Evolutionary conservation across 2,113 vertebrate genomes (phyloP), one percentile per base, ranked within the genome.

Genomic region (Ochotona princeps): DNA sequence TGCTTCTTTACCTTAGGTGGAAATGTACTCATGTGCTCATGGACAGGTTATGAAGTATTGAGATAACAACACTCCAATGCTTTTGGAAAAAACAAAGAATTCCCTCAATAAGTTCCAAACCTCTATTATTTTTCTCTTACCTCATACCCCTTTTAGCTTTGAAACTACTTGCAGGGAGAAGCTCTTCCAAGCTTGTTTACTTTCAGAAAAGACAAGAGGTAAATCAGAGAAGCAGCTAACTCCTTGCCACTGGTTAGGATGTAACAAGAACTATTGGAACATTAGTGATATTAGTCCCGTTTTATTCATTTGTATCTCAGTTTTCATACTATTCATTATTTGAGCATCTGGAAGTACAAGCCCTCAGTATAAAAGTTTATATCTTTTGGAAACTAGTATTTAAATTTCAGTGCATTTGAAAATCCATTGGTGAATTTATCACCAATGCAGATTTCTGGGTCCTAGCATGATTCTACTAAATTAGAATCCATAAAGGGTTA

Each of bases 11-110:
- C 92, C 95, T 95, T 97, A 87, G 54, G 51, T 96, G 88, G 93
- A 97, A 97, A 97, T 92, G 84, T 89, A 96, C 83, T 97, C 97
- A 96, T 4, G 89, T 63, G 86, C 70, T 80, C 89, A 96, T 89
- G 90, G 92, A 95, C 76, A 96, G 87, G 93, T 97, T 97, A 96
- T 35, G 15, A n/a, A 88, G 78, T 12, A 44, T 2, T 18, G 2
- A 47, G 60, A 69, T 89, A 38, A 63, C 17, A 25, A 90, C 83
- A 88, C 32, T 85, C 76, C 60, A 83, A 60, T 44, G 61, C 44
- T 32, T 86, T 76, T 74, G 74, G 67, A 61, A 60, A 60, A 88
- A 61, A 69, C 60, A 51, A 18, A 67, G 14, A 20, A 89, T 85
- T 76, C 66, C 38, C 35, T 54, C n/a, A 30, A 10, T 32, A 85